These are phyloP conservation scores for Entomyzon cyanotis DNA, from an alignment of 2,113 vertebrate genomes.

Conservation along the genomic window DNA sequence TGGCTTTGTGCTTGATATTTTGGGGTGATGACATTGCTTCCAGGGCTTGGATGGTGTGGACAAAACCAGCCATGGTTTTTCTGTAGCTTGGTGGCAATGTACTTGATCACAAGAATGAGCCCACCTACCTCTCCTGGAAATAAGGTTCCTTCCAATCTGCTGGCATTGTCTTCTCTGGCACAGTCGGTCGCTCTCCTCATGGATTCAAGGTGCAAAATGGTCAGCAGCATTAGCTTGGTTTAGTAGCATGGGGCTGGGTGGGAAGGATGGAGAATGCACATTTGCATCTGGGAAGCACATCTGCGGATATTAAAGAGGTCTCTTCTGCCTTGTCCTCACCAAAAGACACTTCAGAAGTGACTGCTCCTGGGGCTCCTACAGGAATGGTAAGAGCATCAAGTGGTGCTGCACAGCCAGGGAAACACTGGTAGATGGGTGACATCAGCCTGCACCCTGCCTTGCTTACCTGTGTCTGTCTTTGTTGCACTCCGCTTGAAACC, in stretches of 20 bases:
- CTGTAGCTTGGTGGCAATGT: neutral
- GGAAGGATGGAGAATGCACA: neutral
- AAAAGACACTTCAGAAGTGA: neutral
- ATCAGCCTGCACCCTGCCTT: neutral
- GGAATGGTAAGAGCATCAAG: neutral
- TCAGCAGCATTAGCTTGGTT: neutral
- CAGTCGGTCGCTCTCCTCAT: accelerated
- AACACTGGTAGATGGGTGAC: neutral
- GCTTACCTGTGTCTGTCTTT: neutral
- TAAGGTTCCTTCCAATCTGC: neutral
- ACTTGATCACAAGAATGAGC: neutral
- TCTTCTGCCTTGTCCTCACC: neutral
- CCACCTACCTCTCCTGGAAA: neutral
- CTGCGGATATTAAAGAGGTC: neutral
- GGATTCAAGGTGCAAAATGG: neutral
- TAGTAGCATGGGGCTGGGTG: neutral
- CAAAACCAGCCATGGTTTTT: neutral
- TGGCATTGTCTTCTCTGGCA: neutral
- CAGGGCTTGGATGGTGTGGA: neutral
- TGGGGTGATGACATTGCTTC: neutral
- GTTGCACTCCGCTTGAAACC: neutral
- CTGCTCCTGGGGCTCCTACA: neutral
- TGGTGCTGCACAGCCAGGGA: neutral
- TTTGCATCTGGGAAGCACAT: neutral
- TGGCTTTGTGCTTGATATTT: neutral